Evolutionary conservation across 2,113 vertebrate species (phyloP).

Genomic region (Pedionomus torquatus): DNA sequence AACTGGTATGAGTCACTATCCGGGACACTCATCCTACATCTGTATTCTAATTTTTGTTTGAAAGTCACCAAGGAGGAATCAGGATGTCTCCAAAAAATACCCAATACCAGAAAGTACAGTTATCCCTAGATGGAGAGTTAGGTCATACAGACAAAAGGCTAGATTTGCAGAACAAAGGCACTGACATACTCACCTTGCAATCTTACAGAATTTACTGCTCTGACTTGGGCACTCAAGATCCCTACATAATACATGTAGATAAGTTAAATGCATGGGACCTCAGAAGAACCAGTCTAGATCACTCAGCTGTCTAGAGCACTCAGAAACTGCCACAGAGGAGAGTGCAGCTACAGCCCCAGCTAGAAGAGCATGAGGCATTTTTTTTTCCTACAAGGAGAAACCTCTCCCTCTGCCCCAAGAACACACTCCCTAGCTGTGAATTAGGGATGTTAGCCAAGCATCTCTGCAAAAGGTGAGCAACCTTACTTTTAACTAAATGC

Average conservation of each 20-base stretch:
- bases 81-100: not conserved
- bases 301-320: not conserved
- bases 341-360: not conserved
- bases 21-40: not conserved
- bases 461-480: not conserved
- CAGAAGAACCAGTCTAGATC: not conserved
- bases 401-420: not conserved
- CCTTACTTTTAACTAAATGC: not conserved
- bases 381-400: not conserved
- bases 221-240: not conserved
- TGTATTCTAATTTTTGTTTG: not conserved
- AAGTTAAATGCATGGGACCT: not conserved
- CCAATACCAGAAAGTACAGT: not conserved
- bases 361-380: not conserved
- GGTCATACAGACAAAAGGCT: not conserved
- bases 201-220: not conserved
- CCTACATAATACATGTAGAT: not conserved
- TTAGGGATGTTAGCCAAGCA: not conserved
- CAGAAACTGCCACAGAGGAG: not conserved
- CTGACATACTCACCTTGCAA: not conserved
- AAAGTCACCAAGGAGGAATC: not conserved
- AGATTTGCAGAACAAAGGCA: not conserved
- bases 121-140: not conserved
- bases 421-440: not conserved
- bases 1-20: not conserved